Conservation (phyloP, 1,140 invertebrate species). For the Coptotermes formosanus region DNA sequence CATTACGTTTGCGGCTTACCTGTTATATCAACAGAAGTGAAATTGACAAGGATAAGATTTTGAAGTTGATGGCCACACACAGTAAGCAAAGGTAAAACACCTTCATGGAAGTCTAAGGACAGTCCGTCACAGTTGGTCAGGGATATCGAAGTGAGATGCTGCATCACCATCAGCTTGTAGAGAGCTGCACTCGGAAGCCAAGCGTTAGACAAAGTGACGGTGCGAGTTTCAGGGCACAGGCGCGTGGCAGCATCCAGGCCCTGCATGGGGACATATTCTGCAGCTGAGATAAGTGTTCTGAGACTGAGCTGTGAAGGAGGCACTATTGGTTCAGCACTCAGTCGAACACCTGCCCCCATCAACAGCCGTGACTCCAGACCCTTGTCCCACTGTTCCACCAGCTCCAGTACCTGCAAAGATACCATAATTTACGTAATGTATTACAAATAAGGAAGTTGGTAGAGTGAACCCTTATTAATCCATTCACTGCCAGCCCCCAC, state of each 20-base stretch:
- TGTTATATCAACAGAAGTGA: conserved; percentile 39
- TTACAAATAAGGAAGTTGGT: too few species aligned
- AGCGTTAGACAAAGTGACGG: conserved; percentile 40
- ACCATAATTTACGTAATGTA: too few species aligned
- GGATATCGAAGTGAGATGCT: conserved; percentile 40
- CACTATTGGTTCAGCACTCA: conserved; percentile 20
- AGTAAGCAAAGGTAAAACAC: conserved; percentile 44
- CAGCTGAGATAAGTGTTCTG: conserved; percentile 35
- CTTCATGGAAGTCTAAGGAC: conserved; percentile 45
- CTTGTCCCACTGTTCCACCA: conserved; percentile 31
- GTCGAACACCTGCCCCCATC: conserved; percentile 29
- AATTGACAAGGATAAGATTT: conserved; percentile 45
- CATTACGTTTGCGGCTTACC: conserved; percentile 34
- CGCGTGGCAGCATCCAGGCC: conserved; percentile 39
- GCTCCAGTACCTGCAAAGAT: conserved; percentile 22
- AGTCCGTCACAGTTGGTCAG: conserved; percentile 42
- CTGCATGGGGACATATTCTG: conserved; percentile 37
- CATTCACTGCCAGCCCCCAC: too few species aligned
- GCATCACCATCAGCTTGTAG: conserved; percentile 45
- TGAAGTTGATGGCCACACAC: conserved; percentile 41
- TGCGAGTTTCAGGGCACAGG: conserved; percentile 39
- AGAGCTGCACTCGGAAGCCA: conserved; percentile 42
- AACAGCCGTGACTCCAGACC: conserved; percentile 33
- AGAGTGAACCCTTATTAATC: too few species aligned
- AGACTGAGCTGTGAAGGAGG: conserved; percentile 29